Evolutionary conservation across 2,113 vertebrate species (phyloP), one percentile per base, ranked within the genome.

Genomic region (Oxygymnocypris stewartii): DNA sequence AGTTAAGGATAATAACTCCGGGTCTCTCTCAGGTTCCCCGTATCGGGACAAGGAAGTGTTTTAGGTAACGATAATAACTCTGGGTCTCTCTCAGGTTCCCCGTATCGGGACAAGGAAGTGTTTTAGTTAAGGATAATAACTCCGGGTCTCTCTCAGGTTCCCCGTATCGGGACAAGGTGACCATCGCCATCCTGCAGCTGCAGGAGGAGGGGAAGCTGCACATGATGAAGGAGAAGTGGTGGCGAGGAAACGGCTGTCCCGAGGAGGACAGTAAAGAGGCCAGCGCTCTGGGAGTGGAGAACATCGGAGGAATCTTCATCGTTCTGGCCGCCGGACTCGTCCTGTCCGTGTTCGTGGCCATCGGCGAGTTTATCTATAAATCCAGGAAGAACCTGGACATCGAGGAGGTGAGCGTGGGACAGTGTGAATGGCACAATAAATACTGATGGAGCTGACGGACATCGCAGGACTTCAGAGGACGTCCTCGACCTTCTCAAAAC

Each of bases 171-270:
- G 98, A 99, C 89, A 98, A 98, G 92, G 96, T 99, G 88, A 99
- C 98, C 23, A 98, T 99, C 1, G 98, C 98, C 84, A 98, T 99
- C 92, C 93, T 99, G 79, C 98, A 99, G 91, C 95, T 99, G 40
- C 98, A 99, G 94, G 98, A 99, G 86, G 97, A 98, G 86, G 98
- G 98, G 5, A 99, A 98, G 88, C 93, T 99, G 65, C 98, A 98
- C 91, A 97, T 99, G 97, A 98, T 99, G 97, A 99, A 99, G 92
- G 98, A 99, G 91, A 99, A 98, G 88, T 99, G 98, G 98, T 99
- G 98, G 98, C 85, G 97, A 51, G 98, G 98, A 1, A 98, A 98
- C 0, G 97, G 97, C 71, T 99, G 98, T 87, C 98, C 98, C 0
- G 97, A 99, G 91, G 98, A 99, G 90, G 98, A 98, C 90, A 97